Percentiles rank a stretch among this genome's conserved stretches.
phyloP scores from a whole-genome alignment of 2,113 vertebrate genomes.

The Vulpes vulpes region DNA sequence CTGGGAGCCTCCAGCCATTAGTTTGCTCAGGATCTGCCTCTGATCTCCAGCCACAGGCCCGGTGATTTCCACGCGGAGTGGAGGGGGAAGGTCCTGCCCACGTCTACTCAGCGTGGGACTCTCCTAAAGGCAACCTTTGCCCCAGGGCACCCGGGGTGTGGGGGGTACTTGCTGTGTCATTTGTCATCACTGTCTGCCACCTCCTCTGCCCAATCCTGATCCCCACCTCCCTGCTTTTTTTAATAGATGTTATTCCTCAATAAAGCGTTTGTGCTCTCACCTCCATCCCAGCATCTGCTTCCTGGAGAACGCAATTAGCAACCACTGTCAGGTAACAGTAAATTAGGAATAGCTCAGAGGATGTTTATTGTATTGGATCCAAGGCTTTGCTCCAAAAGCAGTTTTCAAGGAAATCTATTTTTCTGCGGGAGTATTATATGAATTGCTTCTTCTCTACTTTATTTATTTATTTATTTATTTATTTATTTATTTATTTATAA shows the following conservation, averaged over 20 bases:
- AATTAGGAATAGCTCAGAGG: neutral
- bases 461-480: too few relatives aligned
- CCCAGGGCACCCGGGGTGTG: neutral
- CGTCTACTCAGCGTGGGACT: fast-evolving
- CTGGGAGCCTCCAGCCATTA: neutral
- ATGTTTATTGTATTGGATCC: neutral
- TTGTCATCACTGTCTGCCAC: neutral
- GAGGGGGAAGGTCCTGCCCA: too few relatives aligned
- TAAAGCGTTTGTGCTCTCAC: neutral
- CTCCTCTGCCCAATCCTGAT: neutral
- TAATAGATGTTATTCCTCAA: too few relatives aligned
- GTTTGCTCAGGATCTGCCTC: neutral
- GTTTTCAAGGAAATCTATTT: neutral
- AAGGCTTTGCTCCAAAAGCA: neutral
- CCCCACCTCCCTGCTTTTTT: neutral
- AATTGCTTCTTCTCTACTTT: neutral
- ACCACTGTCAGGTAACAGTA: neutral
- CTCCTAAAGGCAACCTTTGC: neutral
- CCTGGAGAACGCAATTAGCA: neutral
- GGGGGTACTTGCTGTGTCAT: too few relatives aligned
- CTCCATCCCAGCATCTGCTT: neutral
- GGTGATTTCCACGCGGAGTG: too few relatives aligned
- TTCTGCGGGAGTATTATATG: neutral
- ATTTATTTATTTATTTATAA: too few relatives aligned
- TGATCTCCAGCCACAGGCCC: neutral